Evolutionary conservation across 2,888 invertebrate genomes (phyloP).

Genomic region (Tanypteryx hageni): DNA sequence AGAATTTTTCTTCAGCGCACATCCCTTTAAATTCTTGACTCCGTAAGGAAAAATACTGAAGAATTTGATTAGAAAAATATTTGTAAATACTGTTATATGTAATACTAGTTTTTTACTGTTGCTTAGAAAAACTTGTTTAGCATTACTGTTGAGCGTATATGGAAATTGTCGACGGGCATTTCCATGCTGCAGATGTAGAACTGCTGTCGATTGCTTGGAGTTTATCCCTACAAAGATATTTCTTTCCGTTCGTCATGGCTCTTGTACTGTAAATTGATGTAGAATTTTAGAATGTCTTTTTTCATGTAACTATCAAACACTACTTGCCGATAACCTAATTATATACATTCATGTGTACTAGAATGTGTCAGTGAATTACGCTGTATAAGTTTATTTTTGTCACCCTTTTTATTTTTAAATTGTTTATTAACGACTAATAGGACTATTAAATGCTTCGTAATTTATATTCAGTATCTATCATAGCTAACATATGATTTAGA

Average conservation of each 20-base stretch:
- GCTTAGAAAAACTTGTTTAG: not conserved
- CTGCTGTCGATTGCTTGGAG: not conserved
- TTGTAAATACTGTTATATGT: not conserved
- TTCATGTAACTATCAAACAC: not conserved
- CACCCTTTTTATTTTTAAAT: no score
- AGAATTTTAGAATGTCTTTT: not conserved
- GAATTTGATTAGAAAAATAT: not conserved
- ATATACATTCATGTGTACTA: not conserved
- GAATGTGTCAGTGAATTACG: not conserved
- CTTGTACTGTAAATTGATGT: no score
- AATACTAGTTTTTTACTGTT: not conserved
- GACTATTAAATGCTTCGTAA: no score
- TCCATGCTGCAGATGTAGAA: not conserved
- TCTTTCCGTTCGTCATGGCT: no score
- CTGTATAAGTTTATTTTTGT: not conserved
- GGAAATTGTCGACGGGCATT: not conserved
- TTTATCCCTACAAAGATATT: not conserved
- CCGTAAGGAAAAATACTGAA: slow-evolving; percentile 66
- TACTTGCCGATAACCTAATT: not conserved
- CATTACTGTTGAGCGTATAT: not conserved
- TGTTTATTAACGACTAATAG: no score
- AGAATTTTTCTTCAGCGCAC: slow-evolving; percentile 27
- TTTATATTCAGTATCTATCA: no score
- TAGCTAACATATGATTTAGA: no score
- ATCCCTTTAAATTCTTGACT: slow-evolving; percentile 48